Base-by-base conservation (phyloP, 2,113 vertebrate genomes). In the Grammomys dolichurus region DNA sequence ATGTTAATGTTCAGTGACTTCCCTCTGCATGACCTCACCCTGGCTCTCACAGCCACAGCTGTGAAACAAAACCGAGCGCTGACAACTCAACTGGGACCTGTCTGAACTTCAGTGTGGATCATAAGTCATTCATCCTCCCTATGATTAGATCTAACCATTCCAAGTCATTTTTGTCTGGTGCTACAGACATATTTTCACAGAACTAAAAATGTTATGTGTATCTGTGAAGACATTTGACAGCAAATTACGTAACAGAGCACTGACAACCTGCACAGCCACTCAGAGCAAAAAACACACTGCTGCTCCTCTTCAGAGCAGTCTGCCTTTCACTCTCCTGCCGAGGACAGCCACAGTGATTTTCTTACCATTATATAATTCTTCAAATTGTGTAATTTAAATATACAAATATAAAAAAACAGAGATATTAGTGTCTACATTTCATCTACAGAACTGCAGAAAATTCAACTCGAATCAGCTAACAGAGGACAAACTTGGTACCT, bases 401-500 rank as follows among this genome's bases (percentile, higher is more conserved):
- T 7, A 63, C 31, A 46, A 46, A 43, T 31, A 85, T 85, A 85
- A 91, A 94, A 40, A 91, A 14, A 84, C 0, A 87, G 65, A 51
- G 22, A 56, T 10, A 36, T 76, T 78, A 28, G 7, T 8, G 7
- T 80, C 70, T 67, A 75, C 88, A 40, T 78, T 90, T 86, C 81
- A 93, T 85, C 87, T 77, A 90, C 1, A 72, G 63, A 80, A 40
- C 12, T 77, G 43, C n/a, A 77, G 73, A 76, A 77, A 87, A 91
- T n/a, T 51, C 89, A 80, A 89, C 81, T 33, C 67, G 54, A 67
- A 84, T 88, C 58, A 63, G 85, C n/a, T 31, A 73, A 46, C 16
- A 85, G 7, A 85, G 87, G 51, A 69, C 56, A 87, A 87, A 54
- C 20, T 2, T 2, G 5, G 56, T 97, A 97, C 95, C 97, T 97